Conservation (phyloP, 2,888 invertebrate genomes). For the Agonopterix heracliana region DNA sequence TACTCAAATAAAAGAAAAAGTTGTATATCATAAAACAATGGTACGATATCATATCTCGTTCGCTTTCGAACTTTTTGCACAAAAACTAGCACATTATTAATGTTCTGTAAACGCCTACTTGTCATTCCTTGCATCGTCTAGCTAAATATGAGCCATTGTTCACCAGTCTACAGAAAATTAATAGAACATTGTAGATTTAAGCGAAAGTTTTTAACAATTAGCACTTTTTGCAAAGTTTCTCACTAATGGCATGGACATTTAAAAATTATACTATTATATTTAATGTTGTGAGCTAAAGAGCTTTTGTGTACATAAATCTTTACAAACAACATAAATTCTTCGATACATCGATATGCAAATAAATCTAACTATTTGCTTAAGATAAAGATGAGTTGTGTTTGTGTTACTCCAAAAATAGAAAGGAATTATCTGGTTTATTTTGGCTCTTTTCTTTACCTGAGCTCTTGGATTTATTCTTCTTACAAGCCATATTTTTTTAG, state of each 20-base stretch:
- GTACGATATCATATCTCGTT: not conserved
- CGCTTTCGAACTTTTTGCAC: conserved; percentile 2
- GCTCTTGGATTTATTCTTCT: no score
- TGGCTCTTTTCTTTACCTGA: no score
- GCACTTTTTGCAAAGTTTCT: not conserved
- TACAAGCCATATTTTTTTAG: no score
- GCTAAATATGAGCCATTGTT: conserved; percentile 7
- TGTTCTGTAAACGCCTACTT: not conserved
- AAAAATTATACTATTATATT: not conserved
- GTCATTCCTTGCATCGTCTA: not conserved
- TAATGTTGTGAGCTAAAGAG: not conserved
- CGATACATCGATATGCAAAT: conserved; percentile 28
- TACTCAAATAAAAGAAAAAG: no score
- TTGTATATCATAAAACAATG: no score
- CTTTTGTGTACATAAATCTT: conserved; percentile 7
- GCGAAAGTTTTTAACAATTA: conserved; percentile 9
- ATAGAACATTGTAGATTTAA: conserved; percentile 6
- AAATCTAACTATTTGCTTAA: conserved; percentile 1
- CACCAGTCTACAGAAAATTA: conserved; percentile 5
- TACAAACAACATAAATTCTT: conserved; percentile 16
- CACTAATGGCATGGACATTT: not conserved
- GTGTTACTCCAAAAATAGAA: no score
- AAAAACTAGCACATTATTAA: not conserved
- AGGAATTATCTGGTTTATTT: no score
- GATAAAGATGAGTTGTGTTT: no score